These are phyloP conservation scores for Sericinus montela DNA, from an alignment of 2,888 invertebrate species.

Conservation along the genomic window DNA sequence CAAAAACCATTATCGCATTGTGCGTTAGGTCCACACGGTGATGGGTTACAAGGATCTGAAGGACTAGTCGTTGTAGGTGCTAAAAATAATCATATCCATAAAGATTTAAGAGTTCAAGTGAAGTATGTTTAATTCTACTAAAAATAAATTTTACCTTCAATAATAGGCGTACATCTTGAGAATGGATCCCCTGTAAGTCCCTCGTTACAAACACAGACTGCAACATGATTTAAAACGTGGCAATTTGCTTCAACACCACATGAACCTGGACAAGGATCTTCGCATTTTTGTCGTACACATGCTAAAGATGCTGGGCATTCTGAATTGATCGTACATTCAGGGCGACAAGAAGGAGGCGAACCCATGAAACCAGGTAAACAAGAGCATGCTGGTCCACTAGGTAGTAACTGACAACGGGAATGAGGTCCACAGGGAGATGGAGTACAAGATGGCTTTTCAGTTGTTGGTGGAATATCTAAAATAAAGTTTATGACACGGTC, in stretches of 20 bases:
- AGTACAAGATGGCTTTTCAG: slow-evolving; percentile 85
- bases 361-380: slow-evolving; percentile 89
- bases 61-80: slow-evolving; percentile 57
- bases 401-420: slow-evolving; percentile 87
- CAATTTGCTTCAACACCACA: slow-evolving; percentile 90
- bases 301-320: slow-evolving; percentile 88
- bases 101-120: too few species aligned
- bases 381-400: slow-evolving; percentile 87
- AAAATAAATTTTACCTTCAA: slow-evolving; percentile 48
- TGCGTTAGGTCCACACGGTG: slow-evolving; percentile 86
- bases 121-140: not conserved
- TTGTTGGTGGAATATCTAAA: slow-evolving; percentile 70
- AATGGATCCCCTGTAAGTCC: slow-evolving; percentile 91
- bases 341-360: slow-evolving; percentile 88
- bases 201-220: slow-evolving; percentile 88
- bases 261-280: slow-evolving; percentile 90
- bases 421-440: slow-evolving; percentile 93
- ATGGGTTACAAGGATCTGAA: slow-evolving; percentile 83
- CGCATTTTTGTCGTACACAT: slow-evolving; percentile 88
- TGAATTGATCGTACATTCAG: slow-evolving; percentile 88
- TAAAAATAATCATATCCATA: slow-evolving; percentile 29
- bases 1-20: slow-evolving; percentile 84
- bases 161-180: slow-evolving; percentile 82
- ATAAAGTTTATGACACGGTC: slow-evolving; percentile 3
- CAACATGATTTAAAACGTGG: slow-evolving; percentile 87